A percentile compares a stretch with the other conserved stretches of the same genome.
Conservation (phyloP, 2,113 vertebrate genomes). For the Alaudala cheleensis region DNA sequence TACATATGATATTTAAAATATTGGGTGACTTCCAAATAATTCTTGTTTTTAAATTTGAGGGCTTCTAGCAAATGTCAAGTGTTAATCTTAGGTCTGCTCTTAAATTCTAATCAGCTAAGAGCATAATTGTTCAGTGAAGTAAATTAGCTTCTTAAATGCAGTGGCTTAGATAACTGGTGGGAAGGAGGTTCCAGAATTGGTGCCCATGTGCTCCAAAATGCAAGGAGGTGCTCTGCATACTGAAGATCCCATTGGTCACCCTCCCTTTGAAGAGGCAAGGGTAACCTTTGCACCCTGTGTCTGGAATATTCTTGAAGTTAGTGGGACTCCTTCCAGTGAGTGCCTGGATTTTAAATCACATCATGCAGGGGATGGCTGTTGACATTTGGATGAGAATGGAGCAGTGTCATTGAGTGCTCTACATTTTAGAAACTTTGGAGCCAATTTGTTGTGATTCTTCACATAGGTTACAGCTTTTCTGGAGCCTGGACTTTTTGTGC, state of each 20-base stretch:
- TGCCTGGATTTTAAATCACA: neutral
- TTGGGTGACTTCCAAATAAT: conserved; percentile 22
- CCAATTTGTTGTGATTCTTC: neutral
- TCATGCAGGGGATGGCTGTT: neutral
- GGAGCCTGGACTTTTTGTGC: neutral
- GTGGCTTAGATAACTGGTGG: neutral
- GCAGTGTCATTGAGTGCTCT: neutral
- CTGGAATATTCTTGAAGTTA: neutral
- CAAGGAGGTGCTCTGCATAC: neutral
- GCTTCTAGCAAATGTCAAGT: conserved; percentile 66
- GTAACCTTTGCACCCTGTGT: neutral
- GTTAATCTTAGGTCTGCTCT: conserved; percentile 38
- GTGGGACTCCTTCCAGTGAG: neutral
- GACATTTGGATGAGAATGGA: neutral
- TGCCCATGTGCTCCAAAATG: neutral
- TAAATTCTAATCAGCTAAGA: conserved; percentile 59
- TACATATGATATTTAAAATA: conserved; percentile 23
- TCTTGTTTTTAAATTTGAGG: conserved; percentile 21
- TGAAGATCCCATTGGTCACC: neutral
- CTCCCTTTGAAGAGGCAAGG: neutral
- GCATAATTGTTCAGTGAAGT: conserved; percentile 48
- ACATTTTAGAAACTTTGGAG: neutral
- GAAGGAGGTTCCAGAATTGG: neutral
- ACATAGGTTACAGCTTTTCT: neutral
- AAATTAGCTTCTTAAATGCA: conserved; percentile 15